Base-by-base conservation (phyloP, 2,888 invertebrate species). In the Oeneis ivallda region DNA sequence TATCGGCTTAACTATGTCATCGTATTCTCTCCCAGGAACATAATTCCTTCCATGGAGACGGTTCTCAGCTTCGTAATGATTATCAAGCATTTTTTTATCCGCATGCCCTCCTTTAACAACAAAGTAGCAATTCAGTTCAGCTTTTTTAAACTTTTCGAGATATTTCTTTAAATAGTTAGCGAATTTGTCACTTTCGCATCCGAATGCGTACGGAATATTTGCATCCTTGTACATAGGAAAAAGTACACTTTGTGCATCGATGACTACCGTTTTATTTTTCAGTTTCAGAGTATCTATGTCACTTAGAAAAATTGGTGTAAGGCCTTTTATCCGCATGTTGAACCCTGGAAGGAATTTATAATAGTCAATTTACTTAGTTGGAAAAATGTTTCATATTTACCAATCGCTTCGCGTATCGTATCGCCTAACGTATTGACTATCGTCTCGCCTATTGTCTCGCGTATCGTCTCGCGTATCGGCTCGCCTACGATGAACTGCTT, bases 191-290 rank as follows among this genome's bases (percentile, higher is more conserved):
- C 76, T 65, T 62, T 84, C 83, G 26, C 77, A 77, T 3, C 84
- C 84, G 50, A 76, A 77, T 0, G 65, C 15, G 32, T 58, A 75
- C 0, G 71, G 72, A 0, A 79, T 41, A 0, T 32, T 19, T 45
- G 74, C 76, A 0, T 71, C 6, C 26, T 72, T 4, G 54, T 83
- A 83, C 6, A 71, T 50, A 0, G 59, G 0, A 54, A 76, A 75
- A 5, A 83, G 76, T 50, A 76, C 74, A 41, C 78, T 77, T 15
- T 80, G 78, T 0, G 72, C 84, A 41, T 84, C 84, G 1, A 84
- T 76, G 1, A 84, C 83, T 0, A 84, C 73, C 0, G 60, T 34
- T 39, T 74, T 71, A 32, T 82, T 65, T 34, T 72, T 74, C n/a
- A 84, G 56, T 39, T 50, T 39, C 45, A 62, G 45, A 1, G 49